Percentiles rank a stretch among this genome's conserved stretches.
Conservation (phyloP, 2,113 vertebrate species). For the Octodon degus region DNA sequence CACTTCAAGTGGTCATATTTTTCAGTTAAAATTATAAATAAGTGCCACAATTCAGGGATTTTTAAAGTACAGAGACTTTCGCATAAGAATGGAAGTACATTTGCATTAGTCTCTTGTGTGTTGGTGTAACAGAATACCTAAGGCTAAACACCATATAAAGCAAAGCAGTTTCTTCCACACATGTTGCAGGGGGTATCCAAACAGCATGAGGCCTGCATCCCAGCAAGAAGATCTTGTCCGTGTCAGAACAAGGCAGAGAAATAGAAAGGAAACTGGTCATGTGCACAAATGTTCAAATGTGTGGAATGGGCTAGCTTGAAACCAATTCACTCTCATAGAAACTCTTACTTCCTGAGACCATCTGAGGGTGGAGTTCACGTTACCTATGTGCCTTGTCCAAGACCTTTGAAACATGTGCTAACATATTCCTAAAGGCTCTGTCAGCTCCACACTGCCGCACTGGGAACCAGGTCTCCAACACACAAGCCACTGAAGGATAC, state of each 20-base stretch:
- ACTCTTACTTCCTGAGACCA: background rate
- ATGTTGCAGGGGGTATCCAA: background rate
- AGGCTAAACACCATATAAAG: background rate
- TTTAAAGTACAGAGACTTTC: background rate
- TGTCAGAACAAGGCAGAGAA: background rate
- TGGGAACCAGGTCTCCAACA: background rate
- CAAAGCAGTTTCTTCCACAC: background rate
- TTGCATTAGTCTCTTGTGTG: background rate
- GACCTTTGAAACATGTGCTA: background rate
- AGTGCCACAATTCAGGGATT: background rate
- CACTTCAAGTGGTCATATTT: background rate
- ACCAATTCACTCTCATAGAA: background rate
- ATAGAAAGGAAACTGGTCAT: background rate
- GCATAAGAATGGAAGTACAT: background rate
- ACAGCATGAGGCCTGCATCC: background rate
- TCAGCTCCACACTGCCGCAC: too few relatives aligned
- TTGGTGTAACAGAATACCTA: background rate
- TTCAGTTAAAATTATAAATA: conserved; percentile 19
- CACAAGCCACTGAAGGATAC: background rate
- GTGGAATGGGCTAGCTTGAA: background rate
- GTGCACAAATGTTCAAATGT: background rate
- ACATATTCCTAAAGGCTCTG: too few relatives aligned
- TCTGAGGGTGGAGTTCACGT: too few relatives aligned
- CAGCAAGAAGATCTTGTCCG: background rate
- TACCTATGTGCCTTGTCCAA: background rate